Evolutionary conservation across 2,113 vertebrate genomes (phyloP).

Genomic region (Panthera tigris): DNA sequence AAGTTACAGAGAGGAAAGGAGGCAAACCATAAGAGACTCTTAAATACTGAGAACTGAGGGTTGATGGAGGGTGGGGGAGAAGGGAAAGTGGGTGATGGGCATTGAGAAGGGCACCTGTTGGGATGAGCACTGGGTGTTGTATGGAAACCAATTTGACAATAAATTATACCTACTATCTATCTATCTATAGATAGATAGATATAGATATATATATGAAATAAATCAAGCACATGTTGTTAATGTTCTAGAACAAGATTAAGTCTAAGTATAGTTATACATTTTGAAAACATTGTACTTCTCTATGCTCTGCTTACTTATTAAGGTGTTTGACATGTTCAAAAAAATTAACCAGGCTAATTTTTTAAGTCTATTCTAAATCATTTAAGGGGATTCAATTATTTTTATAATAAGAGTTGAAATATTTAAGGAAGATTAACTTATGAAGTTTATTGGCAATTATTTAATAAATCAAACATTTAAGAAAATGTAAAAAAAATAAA

Average conservation of each 20-base stretch:
- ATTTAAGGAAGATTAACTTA: background rate
- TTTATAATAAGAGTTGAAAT: constrained; percentile 12
- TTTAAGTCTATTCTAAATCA: background rate
- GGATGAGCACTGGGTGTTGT: too few relatives aligned
- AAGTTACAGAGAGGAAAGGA: too few relatives aligned
- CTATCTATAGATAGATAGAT: too few relatives aligned
- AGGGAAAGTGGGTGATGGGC: too few relatives aligned
- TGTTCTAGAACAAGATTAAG: background rate
- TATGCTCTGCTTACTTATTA: background rate
- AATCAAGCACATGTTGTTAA: background rate
- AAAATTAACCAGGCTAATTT: background rate
- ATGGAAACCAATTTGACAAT: too few relatives aligned
- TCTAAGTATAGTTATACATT: background rate
- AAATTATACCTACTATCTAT: too few relatives aligned
- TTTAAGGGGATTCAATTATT: background rate
- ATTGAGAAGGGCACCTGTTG: too few relatives aligned
- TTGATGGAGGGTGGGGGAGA: too few relatives aligned
- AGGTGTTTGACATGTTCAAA: background rate
- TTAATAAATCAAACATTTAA: constrained; percentile 1
- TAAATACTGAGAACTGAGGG: too few relatives aligned
- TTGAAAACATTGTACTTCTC: background rate
- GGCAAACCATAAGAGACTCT: too few relatives aligned
- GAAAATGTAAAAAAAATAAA: background rate
- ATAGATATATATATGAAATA: background rate
- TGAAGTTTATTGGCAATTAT: background rate